phyloP scores from a whole-genome alignment of 2,113 vertebrate genomes.

The Campylorhamphus procurvoides region DNA sequence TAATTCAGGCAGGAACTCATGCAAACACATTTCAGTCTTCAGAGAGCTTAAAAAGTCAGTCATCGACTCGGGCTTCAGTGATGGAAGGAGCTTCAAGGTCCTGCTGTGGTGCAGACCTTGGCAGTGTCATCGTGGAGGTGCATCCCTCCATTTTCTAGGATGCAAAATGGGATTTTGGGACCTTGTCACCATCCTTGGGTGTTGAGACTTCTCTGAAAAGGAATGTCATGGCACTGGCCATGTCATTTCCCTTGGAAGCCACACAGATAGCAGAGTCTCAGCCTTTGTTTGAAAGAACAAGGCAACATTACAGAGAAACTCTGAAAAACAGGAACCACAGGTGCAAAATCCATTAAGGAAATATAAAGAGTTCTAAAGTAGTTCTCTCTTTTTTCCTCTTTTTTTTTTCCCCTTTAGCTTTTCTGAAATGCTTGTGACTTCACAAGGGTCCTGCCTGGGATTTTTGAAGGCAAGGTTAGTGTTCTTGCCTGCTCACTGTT shows the following conservation, averaged over 20 bases:
- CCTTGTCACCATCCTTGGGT: fast-evolving
- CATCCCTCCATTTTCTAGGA: neutral
- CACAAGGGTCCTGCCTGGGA: neutral
- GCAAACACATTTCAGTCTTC: constrained; percentile 5
- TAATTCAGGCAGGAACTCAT: neutral
- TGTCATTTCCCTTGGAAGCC: neutral
- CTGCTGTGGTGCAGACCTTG: neutral
- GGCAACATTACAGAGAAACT: neutral
- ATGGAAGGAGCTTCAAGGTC: neutral
- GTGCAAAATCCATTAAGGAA: constrained; percentile 38
- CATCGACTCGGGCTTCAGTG: fast-evolving
- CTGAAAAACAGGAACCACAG: constrained; percentile 13
- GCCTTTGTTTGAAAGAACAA: constrained; percentile 37
- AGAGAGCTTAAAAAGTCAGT: neutral
- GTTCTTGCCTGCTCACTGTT: neutral
- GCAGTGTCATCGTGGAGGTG: fast-evolving
- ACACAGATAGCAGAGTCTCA: neutral
- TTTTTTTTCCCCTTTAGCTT: neutral
- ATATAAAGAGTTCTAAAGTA: neutral
- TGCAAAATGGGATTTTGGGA: neutral
- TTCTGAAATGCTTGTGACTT: neutral
- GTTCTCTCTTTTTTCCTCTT: neutral
- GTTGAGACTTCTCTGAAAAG: neutral
- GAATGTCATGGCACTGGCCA: neutral
- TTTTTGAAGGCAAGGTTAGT: neutral